A percentile compares a stretch with the other conserved stretches of the same genome.
Conservation (phyloP, 2,888 invertebrate species). For the Caenorhabditis sp. region DNA sequence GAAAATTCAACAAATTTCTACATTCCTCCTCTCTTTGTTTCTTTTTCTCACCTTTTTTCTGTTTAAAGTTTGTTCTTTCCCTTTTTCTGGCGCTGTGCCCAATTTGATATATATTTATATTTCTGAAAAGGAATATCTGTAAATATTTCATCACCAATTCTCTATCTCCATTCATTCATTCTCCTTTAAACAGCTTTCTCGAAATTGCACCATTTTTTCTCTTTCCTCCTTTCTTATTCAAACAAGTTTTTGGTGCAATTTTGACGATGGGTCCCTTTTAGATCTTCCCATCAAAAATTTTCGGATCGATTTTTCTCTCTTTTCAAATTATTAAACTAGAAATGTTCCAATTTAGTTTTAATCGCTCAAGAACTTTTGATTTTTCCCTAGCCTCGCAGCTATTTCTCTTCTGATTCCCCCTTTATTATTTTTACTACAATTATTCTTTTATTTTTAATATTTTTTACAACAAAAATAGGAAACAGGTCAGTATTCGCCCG, state of each 20-base stretch:
- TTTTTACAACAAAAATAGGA: not conserved
- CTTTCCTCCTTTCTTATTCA: not conserved
- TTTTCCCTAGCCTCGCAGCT: not conserved
- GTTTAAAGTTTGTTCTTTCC: not conserved
- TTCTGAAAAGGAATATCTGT: constrained; percentile 2
- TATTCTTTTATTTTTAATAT: not conserved
- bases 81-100: constrained; percentile 9
- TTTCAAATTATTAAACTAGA: too few species aligned
- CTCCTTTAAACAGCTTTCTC: not conserved
- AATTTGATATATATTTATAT: constrained; percentile 3
- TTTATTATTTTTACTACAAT: not conserved
- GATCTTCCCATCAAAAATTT: too few species aligned
- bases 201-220: not conserved
- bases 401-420: not conserved
- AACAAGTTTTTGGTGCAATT: not conserved
- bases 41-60: constrained; percentile 5
- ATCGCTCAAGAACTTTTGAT: not conserved
- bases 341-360: not conserved
- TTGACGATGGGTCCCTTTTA: too few species aligned
- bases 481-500: not conserved
- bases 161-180: not conserved
- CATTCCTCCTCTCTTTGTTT: constrained; percentile 1
- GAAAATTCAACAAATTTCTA: constrained; percentile 1
- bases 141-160: constrained; percentile 1
- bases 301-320: too few species aligned